Evolutionary conservation across 2,888 invertebrate genomes (phyloP).

Genomic region (Hemaris fuciformis): DNA sequence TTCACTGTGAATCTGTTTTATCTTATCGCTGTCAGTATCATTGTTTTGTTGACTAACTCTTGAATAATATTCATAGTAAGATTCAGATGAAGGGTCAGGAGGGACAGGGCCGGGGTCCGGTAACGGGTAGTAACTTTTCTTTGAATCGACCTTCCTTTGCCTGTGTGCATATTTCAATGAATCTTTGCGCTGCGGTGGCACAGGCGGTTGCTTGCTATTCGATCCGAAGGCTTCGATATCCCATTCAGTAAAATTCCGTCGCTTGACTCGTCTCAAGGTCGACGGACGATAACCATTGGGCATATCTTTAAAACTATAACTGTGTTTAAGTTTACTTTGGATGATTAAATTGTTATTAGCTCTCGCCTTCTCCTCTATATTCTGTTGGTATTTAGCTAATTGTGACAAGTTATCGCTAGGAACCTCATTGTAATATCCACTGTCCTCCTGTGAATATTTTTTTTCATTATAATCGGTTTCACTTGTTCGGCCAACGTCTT

Average conservation of each 20-base stretch:
- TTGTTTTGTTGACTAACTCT: constrained; percentile 77
- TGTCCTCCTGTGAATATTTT: constrained; percentile 57
- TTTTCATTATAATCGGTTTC: constrained; percentile 57
- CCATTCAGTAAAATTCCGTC: constrained; percentile 82
- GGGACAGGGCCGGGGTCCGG: constrained; percentile 76
- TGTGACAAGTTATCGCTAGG: constrained; percentile 74
- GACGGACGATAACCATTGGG: constrained; percentile 83
- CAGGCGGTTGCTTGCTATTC: constrained; percentile 63
- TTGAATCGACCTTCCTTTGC: constrained; percentile 72
- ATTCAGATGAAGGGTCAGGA: constrained; percentile 72
- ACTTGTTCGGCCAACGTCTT: constrained; percentile 65
- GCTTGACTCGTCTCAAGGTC: constrained; percentile 78
- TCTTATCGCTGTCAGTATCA: constrained; percentile 74
- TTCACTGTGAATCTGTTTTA: constrained; percentile 65
- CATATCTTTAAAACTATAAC: constrained; percentile 82
- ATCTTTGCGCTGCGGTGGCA: constrained; percentile 73
- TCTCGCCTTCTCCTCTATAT: constrained; percentile 77
- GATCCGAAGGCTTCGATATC: constrained; percentile 71
- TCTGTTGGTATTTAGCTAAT: constrained; percentile 84
- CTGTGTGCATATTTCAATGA: constrained; percentile 77
- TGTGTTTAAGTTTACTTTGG: constrained; percentile 77
- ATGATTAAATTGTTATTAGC: constrained; percentile 78
- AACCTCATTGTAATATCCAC: constrained; percentile 56
- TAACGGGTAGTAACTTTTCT: constrained; percentile 65
- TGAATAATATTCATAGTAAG: constrained; percentile 78